Evolutionary conservation across 2,888 invertebrate genomes (phyloP).

Genomic region (Laothoe populi): DNA sequence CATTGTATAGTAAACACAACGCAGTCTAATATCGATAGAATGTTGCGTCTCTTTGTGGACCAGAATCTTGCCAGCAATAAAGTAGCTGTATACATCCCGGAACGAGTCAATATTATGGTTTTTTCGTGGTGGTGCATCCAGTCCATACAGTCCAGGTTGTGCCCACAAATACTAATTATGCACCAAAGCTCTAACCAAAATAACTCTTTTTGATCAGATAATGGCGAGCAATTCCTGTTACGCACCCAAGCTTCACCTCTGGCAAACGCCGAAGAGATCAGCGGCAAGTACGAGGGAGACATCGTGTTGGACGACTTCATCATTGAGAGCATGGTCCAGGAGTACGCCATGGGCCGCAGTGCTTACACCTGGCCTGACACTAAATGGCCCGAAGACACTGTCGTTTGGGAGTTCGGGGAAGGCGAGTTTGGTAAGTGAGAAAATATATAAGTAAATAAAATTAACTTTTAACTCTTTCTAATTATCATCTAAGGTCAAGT

Average conservation of each 20-base stretch:
- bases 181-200: too few species aligned
- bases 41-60: too few species aligned
- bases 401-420: constrained; percentile 67
- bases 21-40: too few species aligned
- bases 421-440: constrained; percentile 68
- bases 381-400: constrained; percentile 70
- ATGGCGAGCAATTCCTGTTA: constrained; percentile 49
- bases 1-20: too few species aligned
- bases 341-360: constrained; percentile 65
- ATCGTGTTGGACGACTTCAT: constrained; percentile 70
- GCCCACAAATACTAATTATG: too few species aligned
- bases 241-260: constrained; percentile 44
- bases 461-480: too few species aligned
- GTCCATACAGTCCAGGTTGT: too few species aligned
- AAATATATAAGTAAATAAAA: background rate
- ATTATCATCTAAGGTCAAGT: too few species aligned
- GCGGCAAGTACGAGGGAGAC: constrained; percentile 74
- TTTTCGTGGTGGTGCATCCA: too few species aligned
- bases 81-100: too few species aligned
- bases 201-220: constrained; percentile 42
- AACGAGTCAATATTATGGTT: too few species aligned
- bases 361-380: constrained; percentile 68
- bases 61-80: too few species aligned
- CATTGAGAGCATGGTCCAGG: constrained; percentile 61
- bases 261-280: constrained; percentile 67